Conservation (phyloP, 2,797 vertebrate genomes). For the Hyperoplus lanceolatus region DNA sequence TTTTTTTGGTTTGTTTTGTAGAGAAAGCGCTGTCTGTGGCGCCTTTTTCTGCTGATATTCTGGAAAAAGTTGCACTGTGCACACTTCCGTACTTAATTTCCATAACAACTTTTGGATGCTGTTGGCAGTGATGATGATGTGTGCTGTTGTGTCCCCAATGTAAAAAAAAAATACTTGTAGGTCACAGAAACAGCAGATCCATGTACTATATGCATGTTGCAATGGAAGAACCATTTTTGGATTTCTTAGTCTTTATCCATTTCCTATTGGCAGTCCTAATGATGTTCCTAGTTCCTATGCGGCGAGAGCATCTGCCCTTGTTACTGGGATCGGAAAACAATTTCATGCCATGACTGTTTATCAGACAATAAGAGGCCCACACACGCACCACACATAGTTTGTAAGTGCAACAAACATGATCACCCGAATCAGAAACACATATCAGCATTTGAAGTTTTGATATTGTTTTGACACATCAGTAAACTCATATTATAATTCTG, state of each 20-base stretch:
- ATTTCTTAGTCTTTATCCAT: neutral
- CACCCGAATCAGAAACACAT: neutral
- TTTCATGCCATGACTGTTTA: neutral
- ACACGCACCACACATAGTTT: too few species aligned
- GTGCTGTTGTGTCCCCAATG: slow-evolving; percentile 42
- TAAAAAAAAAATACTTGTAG: slow-evolving; percentile 27
- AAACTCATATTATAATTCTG: slow-evolving; percentile 38
- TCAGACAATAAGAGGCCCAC: neutral
- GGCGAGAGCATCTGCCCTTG: too few species aligned
- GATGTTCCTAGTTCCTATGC: too few species aligned
- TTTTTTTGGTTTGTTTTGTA: neutral
- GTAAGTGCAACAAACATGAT: neutral
- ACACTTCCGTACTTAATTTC: slow-evolving; percentile 58
- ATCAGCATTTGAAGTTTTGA: neutral
- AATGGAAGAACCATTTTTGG: neutral
- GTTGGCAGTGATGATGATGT: slow-evolving; percentile 44
- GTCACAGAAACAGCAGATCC: slow-evolving; percentile 23
- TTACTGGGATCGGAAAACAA: neutral
- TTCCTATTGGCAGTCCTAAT: neutral
- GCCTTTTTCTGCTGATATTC: slow-evolving; percentile 74
- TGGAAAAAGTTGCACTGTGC: slow-evolving; percentile 59
- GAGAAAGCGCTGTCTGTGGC: slow-evolving; percentile 61
- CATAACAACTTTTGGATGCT: slow-evolving; percentile 56
- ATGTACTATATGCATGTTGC: neutral
- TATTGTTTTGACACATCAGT: neutral